Conservation (phyloP, 2,113 vertebrate species). For the Harpagus bidentatus region DNA sequence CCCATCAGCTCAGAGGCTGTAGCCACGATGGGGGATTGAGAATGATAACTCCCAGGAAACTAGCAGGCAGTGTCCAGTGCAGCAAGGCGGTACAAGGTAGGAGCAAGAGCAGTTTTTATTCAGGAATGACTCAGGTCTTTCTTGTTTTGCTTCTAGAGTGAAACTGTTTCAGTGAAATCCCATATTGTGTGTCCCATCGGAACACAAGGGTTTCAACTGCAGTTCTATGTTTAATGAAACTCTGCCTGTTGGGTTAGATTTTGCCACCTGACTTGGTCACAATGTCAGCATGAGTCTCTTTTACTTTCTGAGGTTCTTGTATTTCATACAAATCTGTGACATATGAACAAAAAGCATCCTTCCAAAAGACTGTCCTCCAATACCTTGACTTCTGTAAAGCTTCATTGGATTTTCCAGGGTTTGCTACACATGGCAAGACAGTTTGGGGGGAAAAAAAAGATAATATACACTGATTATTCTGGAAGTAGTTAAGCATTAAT, state of each 20-base stretch:
- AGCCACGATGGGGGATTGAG: fast-evolving
- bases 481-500: neutral
- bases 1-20: neutral
- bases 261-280: neutral
- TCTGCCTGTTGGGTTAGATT: neutral
- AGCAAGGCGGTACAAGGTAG: neutral
- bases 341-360: neutral
- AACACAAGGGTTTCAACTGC: neutral
- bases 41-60: neutral
- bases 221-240: neutral
- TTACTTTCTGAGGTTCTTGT: neutral
- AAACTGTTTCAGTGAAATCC: neutral
- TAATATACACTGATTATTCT: neutral
- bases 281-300: neutral
- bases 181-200: neutral
- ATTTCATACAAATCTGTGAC: neutral
- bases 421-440: neutral
- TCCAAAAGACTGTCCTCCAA: neutral
- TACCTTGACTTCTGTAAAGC: neutral
- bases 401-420: neutral
- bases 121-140: neutral
- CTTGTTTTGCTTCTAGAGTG: neutral
- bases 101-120: neutral
- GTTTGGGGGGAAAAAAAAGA: neutral
- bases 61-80: neutral